Evolutionary conservation across 1,140 invertebrate genomes (phyloP).

Genomic region (Drosophila repletoides): DNA sequence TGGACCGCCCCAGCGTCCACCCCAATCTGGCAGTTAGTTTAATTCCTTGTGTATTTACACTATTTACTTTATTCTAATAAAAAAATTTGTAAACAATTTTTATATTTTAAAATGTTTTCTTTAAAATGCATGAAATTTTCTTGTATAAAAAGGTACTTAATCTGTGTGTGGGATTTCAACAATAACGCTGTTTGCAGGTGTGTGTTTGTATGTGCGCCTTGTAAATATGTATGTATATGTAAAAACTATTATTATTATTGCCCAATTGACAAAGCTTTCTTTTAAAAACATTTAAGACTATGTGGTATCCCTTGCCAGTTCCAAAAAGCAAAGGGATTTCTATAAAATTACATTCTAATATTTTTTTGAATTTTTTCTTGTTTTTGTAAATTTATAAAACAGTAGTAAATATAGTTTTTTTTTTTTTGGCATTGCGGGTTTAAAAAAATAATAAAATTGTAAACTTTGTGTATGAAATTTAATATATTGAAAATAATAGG

Average conservation of each 20-base stretch:
- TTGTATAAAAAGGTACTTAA: slow-evolving; percentile 80
- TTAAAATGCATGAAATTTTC: slow-evolving; percentile 57
- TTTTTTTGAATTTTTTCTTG: no score
- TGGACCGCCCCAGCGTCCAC: slow-evolving; percentile 18
- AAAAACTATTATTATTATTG: no score
- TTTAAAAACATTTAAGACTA: background rate
- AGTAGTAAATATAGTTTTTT: no score
- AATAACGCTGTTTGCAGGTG: slow-evolving; percentile 53
- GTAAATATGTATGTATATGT: slow-evolving; percentile 41
- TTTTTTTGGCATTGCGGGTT: no score
- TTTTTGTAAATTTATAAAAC: no score
- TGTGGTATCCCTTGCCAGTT: no score
- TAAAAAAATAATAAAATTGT: no score
- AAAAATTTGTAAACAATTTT: slow-evolving; percentile 52
- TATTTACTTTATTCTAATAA: slow-evolving; percentile 69
- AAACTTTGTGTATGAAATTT: no score
- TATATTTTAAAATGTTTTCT: slow-evolving; percentile 40
- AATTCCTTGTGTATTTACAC: slow-evolving; percentile 9
- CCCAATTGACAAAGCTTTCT: slow-evolving; percentile 21
- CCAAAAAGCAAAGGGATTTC: no score
- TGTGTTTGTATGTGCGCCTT: slow-evolving; percentile 31
- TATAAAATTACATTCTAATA: no score
- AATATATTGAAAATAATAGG: no score
- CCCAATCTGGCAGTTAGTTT: slow-evolving; percentile 23
- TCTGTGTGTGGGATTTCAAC: slow-evolving; percentile 65